Evolutionary conservation across 1,140 invertebrate genomes (phyloP).

Genomic region (Hyphantria cunea): DNA sequence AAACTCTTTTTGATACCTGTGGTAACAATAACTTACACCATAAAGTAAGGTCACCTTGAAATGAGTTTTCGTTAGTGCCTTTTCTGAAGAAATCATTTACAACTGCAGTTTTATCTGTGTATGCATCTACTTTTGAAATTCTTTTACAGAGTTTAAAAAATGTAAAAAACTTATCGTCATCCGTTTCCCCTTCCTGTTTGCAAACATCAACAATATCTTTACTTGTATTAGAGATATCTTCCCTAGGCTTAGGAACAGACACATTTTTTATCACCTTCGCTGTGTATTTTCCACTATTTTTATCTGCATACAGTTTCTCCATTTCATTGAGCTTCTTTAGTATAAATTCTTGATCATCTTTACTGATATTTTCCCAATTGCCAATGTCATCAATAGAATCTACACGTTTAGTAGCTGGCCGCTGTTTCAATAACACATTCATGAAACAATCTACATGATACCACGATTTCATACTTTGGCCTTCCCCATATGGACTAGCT

Average conservation of each 20-base stretch:
- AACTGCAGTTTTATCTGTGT: slow-evolving; percentile 91
- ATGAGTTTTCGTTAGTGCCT: slow-evolving; percentile 85
- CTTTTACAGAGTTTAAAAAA: slow-evolving; percentile 90
- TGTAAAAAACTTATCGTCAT: slow-evolving; percentile 89
- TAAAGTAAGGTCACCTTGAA: slow-evolving; percentile 89
- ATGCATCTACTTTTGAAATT: slow-evolving; percentile 89
- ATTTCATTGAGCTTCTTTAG: slow-evolving; percentile 83
- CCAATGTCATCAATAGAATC: slow-evolving; percentile 90
- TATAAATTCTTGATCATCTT: slow-evolving; percentile 87
- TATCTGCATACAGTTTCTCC: slow-evolving; percentile 79
- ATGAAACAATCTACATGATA: slow-evolving; percentile 91
- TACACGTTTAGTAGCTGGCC: slow-evolving; percentile 91
- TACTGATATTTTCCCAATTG: slow-evolving; percentile 86
- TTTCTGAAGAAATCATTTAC: slow-evolving; percentile 86
- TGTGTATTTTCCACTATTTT: slow-evolving; percentile 77
- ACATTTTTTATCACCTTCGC: slow-evolving; percentile 70
- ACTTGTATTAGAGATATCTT: background rate
- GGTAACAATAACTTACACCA: slow-evolving; percentile 94
- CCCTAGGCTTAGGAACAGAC: slow-evolving; percentile 30
- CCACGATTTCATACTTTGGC: slow-evolving; percentile 92
- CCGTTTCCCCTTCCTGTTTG: slow-evolving; percentile 47
- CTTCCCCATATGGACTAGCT: slow-evolving; percentile 90
- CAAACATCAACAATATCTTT: slow-evolving; percentile 25
- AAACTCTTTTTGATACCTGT: slow-evolving; percentile 90
- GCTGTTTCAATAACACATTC: slow-evolving; percentile 89